A percentile compares a stretch with the other conserved stretches of the same genome.
phyloP scores from a whole-genome alignment of 2,888 invertebrate species.

The Zygogramma bicolorata region DNA sequence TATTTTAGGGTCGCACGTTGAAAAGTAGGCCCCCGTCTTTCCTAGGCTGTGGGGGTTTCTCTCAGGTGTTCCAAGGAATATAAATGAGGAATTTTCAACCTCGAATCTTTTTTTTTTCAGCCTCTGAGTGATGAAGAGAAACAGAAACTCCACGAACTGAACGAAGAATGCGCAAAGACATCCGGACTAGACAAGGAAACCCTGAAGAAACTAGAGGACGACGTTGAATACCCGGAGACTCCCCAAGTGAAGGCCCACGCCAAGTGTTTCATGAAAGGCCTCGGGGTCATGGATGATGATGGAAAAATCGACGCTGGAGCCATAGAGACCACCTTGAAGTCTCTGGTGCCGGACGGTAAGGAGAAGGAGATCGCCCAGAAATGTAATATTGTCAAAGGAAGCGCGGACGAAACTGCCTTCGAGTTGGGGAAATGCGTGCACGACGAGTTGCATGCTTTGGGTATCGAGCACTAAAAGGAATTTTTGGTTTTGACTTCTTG shows the following conservation, averaged over 20 bases:
- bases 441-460: background rate
- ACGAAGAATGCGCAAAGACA: background rate
- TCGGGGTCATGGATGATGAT: conserved; percentile 12
- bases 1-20: too few species aligned
- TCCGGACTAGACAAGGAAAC: background rate
- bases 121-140: background rate
- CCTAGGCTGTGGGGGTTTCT: too few species aligned
- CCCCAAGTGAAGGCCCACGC: background rate
- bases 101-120: background rate
- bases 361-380: background rate
- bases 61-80: too few species aligned
- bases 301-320: conserved; percentile 12
- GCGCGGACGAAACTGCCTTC: background rate
- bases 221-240: background rate
- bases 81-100: too few species aligned
- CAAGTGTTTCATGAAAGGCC: background rate
- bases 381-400: background rate
- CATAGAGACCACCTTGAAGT: background rate
- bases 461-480: background rate
- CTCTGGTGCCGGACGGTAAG: background rate
- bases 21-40: too few species aligned
- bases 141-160: background rate
- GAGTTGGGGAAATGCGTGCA: background rate
- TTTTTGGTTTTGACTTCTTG: background rate
- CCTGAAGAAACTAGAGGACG: background rate